Evolutionary conservation across 1,140 invertebrate genomes (phyloP), one percentile per base, ranked within the genome.

Genomic region (Bombus confusus): DNA sequence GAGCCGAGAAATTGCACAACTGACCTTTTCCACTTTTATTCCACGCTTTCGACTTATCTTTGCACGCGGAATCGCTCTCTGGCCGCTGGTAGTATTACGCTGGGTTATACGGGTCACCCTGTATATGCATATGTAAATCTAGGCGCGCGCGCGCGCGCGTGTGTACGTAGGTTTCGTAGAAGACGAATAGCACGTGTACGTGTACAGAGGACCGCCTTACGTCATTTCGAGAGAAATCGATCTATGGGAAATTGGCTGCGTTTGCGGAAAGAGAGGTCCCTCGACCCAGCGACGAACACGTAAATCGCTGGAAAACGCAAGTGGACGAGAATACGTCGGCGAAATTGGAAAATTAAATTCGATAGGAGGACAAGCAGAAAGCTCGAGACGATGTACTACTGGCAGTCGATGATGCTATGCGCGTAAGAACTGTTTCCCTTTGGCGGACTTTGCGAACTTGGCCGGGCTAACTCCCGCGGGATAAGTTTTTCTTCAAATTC

Each of bases 201-300:
- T 31, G 47, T 52, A 31, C 47, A 59, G 43, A 43, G n/a, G 34
- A 43, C 25, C 57, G 79, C n/a, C 43, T 80, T 82, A 80, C 72
- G 76, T 83, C 88, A 80, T 90, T 86, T 88, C 77, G 71, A 77
- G 88, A 72, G 88, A 88, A 90, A 90, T 90, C 89, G 89, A 90
- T 90, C 80, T 78, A 59, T 39, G 52, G 68, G 68, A 86, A 87
- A 90, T 88, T 88, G 88, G 66, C 77, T 77, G 43, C 73, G 78
- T 69, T 81, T n/a, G 83, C 68, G 64, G 69, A 87, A 90, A 87
- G 87, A 79, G 69, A 41, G 79, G 64, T 31, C 47, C 34, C 39
- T 43, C 47, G 52, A 22, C 3, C 68, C 37, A n/a, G 43, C 25
- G 66, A 47, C 25, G 57, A 57, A 28, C 72, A 52, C 75, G 77